phyloP scores from a whole-genome alignment of 2,113 vertebrate genomes.

The Brachionichthys hirsutus region DNA sequence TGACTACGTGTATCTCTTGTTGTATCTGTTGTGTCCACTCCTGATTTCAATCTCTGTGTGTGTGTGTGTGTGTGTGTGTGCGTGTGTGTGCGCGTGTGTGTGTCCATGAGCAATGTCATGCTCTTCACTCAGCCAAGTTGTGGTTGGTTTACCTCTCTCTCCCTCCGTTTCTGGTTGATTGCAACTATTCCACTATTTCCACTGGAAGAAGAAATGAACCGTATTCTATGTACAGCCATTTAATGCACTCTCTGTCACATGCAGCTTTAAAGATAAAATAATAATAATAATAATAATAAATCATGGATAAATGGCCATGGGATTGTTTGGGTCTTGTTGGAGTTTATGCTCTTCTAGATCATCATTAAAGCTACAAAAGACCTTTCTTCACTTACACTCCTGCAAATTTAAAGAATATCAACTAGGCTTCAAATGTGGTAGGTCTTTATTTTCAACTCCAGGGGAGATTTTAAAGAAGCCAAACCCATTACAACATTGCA shows the following conservation, averaged over 20 bases:
- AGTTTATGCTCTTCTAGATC: no score
- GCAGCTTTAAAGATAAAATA: conserved; percentile 23
- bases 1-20: conserved; percentile 10
- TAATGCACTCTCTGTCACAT: conserved; percentile 10
- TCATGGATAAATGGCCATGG: no score
- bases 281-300: no score
- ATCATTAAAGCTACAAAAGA: background rate
- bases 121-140: conserved; percentile 47
- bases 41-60: background rate
- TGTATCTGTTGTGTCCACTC: conserved; percentile 8
- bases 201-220: conserved; percentile 1
- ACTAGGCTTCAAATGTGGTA: background rate
- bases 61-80: conserved; percentile 5
- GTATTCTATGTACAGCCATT: conserved; percentile 19
- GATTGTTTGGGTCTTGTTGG: no score
- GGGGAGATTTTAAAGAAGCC: background rate
- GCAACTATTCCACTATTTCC: conserved; percentile 16
- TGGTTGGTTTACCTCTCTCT: conserved; percentile 41
- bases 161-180: conserved; percentile 35
- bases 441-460: background rate
- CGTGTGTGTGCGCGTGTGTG: background rate
- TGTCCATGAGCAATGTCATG: conserved; percentile 32
- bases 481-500: background rate
- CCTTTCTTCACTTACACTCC: background rate
- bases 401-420: background rate